Base-by-base conservation (phyloP, 1,140 invertebrate genomes). In the Cotesia chilonis region DNA sequence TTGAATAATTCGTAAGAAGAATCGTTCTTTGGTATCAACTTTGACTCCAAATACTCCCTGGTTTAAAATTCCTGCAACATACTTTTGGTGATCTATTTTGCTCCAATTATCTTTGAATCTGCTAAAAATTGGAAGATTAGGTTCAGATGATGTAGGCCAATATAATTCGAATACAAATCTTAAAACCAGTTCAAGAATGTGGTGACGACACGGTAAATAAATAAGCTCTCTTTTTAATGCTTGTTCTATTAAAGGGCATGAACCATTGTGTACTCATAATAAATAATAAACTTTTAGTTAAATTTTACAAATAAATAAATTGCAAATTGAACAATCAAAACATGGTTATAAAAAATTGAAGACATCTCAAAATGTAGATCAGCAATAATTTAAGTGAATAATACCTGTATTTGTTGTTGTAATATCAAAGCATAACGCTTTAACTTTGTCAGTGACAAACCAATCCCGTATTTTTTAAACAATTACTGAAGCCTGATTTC, bases 121-220 rank as follows among this genome's bases (percentile, higher is more conserved):
- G 17, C 17, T 17, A 1, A 17, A 17, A 17, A 17, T 17, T 17
- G 0, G 17, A 1, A 17, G 0, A 17, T 17, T 17, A 17, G 17
- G 17, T 17, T 1, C 17, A 17, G 17, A 17, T 17, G 17, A 17
- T 17, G 17, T 17, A 17, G 17, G 17, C 17, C 17, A 17, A 17
- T 17, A 17, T 17, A 17, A 17, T 17, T 17, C 1, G 17, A 17
- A 17, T 17, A 17, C 17, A 17, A 1, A 17, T 17, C 17, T 17
- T 17, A 17, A 17, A 17, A 17, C 17, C 17, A 17, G 17, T 65
- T 28, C 36, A 54, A 55, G 12, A 71, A 71, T 36, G 61, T 54
- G 4, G 71, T 80, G 77, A 59, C 77, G 75, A 76, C 78, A 81
- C 35, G 80, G 75, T 54, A 76, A 72, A 68, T 70, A 66, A 7